Base-by-base conservation (phyloP, 1,140 invertebrate species). In the Ooceraea biroi region DNA sequence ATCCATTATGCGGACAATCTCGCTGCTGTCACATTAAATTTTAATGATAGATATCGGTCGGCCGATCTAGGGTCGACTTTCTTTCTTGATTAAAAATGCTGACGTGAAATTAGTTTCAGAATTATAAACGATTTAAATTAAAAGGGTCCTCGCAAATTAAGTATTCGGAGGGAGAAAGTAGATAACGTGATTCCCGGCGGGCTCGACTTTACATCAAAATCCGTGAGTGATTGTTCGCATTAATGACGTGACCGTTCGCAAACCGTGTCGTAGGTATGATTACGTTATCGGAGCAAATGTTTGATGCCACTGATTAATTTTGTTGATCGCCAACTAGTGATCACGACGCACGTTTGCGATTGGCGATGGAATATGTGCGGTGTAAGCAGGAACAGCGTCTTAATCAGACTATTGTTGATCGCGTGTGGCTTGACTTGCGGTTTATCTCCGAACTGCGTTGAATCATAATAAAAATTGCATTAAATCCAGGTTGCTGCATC, bases 401-500 rank as follows among this genome's bases (percentile, higher is more conserved):
- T 80, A 71, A 80, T 80, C 52, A 80, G 76, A 80, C 65, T 57
- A 80, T 57, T 71, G 63, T 1, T 22, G 52, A 71, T 69, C 25
- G 52, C n/a, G 69, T 41, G n/a, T 69, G 22, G 22, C 25, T 48
- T 57, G 14, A 68, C 46, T 50, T n/a, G 12, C 44, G 25, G 3
- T 58, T 46, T 8, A n/a, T 50, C 25, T 5, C 27, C 36, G 36
- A 36, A 7, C 36, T 36, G 36, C 36, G 7, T 36, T 7, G 36
- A 36, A 7, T 36, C 36, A 7, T 7, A 7, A 3, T 7, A 36
- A 7, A 30, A 5, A 57, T 14, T 71, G 17, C 27, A 57, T 63
- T 46, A 58, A 76, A 19, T 69, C 7, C 57, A 80, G 22, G n/a
- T 69, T n/a, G 22, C 4, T 10, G 14, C 12, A 11, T 46, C 17